These are phyloP conservation scores for Monopterus albus DNA, from an alignment of 2,113 vertebrate genomes.

Conservation along the genomic window DNA sequence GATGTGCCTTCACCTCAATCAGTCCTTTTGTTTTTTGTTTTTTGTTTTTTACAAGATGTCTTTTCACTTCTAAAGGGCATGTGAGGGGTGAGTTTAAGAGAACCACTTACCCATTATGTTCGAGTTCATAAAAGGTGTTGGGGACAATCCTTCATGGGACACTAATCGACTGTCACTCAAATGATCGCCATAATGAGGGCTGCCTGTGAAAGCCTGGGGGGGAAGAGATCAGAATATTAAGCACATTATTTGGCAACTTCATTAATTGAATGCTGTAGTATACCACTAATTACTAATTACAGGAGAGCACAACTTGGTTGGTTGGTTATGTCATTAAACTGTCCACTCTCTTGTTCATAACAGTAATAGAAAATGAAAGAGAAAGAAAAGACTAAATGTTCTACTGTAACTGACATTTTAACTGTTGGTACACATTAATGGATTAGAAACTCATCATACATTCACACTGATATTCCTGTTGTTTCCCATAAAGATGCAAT, in stretches of 20 bases:
- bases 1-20: constrained; percentile 70
- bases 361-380: background rate
- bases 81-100: constrained; percentile 78
- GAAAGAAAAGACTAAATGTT: background rate
- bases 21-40: no score
- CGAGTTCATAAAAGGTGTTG: constrained; percentile 98
- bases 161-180: constrained; percentile 99
- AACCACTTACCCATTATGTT: constrained; percentile 96
- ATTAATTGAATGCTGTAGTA: constrained; percentile 88
- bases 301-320: constrained; percentile 78
- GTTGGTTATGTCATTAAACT: constrained; percentile 77
- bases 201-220: constrained; percentile 96
- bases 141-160: constrained; percentile 97
- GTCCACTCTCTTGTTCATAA: constrained; percentile 33
- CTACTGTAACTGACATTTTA: background rate
- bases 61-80: constrained; percentile 79
- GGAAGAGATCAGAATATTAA: constrained; percentile 91
- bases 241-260: constrained; percentile 87
- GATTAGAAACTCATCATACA: background rate
- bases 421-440: background rate
- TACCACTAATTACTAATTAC: constrained; percentile 85
- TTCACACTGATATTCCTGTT: background rate
- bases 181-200: constrained; percentile 98
- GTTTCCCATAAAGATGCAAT: background rate
- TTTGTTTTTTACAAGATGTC: constrained; percentile 43